Evolutionary conservation across 2,888 invertebrate species (phyloP), one percentile per base, ranked within the genome.

Genomic region (Aspidiotus destructor): DNA sequence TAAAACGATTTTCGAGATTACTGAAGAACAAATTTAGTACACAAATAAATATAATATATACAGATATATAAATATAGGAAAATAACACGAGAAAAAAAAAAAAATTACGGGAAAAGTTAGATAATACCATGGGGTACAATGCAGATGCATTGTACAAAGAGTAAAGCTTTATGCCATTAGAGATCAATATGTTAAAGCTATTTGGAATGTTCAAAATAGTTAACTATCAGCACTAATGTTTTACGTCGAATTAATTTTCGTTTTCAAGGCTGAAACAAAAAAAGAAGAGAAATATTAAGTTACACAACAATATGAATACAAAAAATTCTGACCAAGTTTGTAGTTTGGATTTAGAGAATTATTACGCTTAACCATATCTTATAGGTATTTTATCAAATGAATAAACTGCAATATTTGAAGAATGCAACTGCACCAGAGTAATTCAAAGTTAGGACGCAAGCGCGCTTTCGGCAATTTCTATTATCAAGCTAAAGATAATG

Each of bases 171-270:
- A 58, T 28, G 58, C 57, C 48, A 15, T 65, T 57, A 52, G 67
- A 67, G 67, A 67, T 67, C 67, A 67, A 48, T 48, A 67, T 17
- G 67, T 65, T 65, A 65, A 65, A 65, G 67, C 67, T 67, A 60
- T 52, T 41, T 63, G 28, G 67, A 67, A 67, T 67, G 67, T 67
- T 48, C 44, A 15, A 65, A 60, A 17, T 41, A 67, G 40, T 44
- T 41, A 57, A 48, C 67, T 64, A 54, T n/a, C 9, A 17, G 17
- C 15, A 17, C 15, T 58, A 58, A 48, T 67, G 11, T 9, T 28
- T 40, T 40, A 55, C 40, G 40, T 15, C 41, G 15, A 15, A 57
- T 64, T 55, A 67, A 40, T 44, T 58, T 48, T 67, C 67, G 28
- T 67, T 58, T 42, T 67, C 67, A n/a, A 63, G 41, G 8, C 67